Conservation (phyloP, 2,888 invertebrate species). For the Coecobrya sp. region DNA sequence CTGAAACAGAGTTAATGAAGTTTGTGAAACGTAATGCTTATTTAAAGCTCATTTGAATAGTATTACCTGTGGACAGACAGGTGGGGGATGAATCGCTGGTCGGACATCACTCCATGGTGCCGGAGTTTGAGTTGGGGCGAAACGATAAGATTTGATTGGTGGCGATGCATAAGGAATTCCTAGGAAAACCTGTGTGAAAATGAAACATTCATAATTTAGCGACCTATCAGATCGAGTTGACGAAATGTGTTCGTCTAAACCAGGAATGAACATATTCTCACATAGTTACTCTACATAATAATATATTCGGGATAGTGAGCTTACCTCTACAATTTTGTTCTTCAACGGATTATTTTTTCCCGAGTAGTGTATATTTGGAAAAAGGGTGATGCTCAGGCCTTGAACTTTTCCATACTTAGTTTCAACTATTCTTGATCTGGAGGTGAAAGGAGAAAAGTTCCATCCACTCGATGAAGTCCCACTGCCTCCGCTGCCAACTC, state of each 20-base stretch:
- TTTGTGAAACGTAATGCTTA: not conserved
- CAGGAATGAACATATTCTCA: too few species aligned
- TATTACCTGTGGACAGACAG: constrained; percentile 86
- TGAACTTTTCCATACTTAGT: constrained; percentile 90
- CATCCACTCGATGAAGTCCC: constrained; percentile 77
- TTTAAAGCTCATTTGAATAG: too few species aligned
- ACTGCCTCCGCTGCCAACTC: constrained; percentile 71
- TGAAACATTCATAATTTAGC: constrained; percentile 19
- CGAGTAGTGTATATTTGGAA: constrained; percentile 82
- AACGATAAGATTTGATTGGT: constrained; percentile 85
- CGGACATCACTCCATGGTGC: constrained; percentile 85
- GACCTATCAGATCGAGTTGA: not conserved
- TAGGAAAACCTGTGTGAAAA: constrained; percentile 91
- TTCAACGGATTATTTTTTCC: constrained; percentile 85
- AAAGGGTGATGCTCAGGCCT: constrained; percentile 85
- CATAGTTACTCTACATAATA: not conserved
- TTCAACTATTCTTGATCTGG: constrained; percentile 94
- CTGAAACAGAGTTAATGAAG: not conserved
- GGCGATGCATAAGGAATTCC: constrained; percentile 88
- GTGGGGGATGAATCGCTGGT: constrained; percentile 84
- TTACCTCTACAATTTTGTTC: constrained; percentile 86
- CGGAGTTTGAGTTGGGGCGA: constrained; percentile 86
- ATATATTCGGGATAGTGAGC: not conserved
- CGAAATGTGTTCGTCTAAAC: not conserved
- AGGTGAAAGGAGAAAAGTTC: constrained; percentile 80